Evolutionary conservation across 2,797 vertebrate species (phyloP).

Genomic region (Helarctos malayanus): DNA sequence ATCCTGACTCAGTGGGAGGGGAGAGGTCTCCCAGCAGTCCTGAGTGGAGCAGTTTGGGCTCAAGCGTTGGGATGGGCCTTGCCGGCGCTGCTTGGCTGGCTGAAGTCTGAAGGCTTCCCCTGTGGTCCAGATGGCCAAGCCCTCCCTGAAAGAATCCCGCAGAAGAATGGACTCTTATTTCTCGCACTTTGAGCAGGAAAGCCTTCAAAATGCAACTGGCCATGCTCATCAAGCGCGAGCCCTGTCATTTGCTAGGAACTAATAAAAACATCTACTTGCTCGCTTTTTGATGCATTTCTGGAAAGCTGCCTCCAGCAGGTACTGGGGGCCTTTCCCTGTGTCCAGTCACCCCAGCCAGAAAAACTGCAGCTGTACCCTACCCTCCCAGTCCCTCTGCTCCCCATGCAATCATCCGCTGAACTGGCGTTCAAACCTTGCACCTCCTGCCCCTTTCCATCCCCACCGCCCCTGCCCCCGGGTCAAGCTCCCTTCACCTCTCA

Average conservation of each 20-base stretch:
- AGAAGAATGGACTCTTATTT: slow-evolving; percentile 75
- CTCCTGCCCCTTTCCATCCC: neutral
- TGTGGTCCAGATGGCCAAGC: slow-evolving; percentile 80
- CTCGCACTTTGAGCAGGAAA: slow-evolving; percentile 50
- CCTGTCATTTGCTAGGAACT: slow-evolving; percentile 5
- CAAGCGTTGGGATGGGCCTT: slow-evolving; percentile 75
- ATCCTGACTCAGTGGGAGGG: slow-evolving; percentile 86
- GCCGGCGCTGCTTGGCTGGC: slow-evolving; percentile 67
- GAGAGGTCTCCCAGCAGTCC: slow-evolving; percentile 85
- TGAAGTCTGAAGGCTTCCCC: slow-evolving; percentile 78
- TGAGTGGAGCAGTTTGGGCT: slow-evolving; percentile 84
- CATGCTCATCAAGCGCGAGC: neutral
- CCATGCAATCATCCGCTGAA: neutral
- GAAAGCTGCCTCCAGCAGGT: neutral
- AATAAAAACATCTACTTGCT: neutral
- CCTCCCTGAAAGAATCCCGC: slow-evolving; percentile 62
- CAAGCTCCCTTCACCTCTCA: slow-evolving; percentile 30
- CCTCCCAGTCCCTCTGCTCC: rapidly evolving
- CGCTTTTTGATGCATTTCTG: slow-evolving; percentile 14
- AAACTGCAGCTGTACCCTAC: neutral
- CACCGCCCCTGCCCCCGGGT: neutral
- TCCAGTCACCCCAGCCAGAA: neutral
- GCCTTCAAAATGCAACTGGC: slow-evolving; percentile 48
- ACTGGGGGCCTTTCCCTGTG: neutral
- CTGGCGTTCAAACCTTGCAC: neutral